These are phyloP conservation scores for Adelphocoris suturalis DNA, from an alignment of 2,888 invertebrate species.

Conservation along the genomic window DNA sequence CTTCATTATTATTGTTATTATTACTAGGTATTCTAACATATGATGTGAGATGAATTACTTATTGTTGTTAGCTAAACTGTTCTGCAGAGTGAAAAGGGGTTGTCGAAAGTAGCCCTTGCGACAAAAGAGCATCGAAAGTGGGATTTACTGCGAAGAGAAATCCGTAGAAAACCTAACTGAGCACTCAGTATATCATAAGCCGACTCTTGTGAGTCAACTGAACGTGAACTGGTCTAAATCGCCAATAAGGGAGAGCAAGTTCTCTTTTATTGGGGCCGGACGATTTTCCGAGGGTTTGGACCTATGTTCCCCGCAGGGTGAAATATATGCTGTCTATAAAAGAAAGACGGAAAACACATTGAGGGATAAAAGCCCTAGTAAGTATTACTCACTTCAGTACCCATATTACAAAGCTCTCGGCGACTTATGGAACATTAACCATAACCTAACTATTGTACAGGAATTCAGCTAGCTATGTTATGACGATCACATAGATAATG, in stretches of 20 bases:
- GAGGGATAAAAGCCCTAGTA: neutral
- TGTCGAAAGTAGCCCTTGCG: neutral
- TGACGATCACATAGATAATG: too few species aligned
- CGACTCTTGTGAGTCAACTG: neutral
- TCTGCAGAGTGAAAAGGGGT: neutral
- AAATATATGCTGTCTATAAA: neutral
- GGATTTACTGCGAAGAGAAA: neutral
- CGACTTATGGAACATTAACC: too few species aligned
- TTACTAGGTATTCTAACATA: too few species aligned
- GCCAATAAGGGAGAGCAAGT: constrained; percentile 27
- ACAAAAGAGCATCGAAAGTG: neutral
- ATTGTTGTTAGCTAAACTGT: too few species aligned
- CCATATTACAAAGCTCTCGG: too few species aligned
- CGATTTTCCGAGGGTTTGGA: constrained; percentile 1
- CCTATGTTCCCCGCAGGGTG: neutral
- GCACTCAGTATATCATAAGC: neutral
- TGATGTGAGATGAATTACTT: too few species aligned
- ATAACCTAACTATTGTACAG: too few species aligned
- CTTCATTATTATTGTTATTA: too few species aligned
- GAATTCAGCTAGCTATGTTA: too few species aligned
- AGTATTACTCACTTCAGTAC: neutral
- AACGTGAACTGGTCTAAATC: constrained; percentile 8
- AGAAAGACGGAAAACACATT: neutral
- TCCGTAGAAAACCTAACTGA: neutral
- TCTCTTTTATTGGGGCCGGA: neutral